A percentile compares a stretch with the other conserved stretches of the same genome.
Conservation (phyloP, 37 sponge, comb jelly and placozoan genomes). For the Cliona cf. orientalis region DNA sequence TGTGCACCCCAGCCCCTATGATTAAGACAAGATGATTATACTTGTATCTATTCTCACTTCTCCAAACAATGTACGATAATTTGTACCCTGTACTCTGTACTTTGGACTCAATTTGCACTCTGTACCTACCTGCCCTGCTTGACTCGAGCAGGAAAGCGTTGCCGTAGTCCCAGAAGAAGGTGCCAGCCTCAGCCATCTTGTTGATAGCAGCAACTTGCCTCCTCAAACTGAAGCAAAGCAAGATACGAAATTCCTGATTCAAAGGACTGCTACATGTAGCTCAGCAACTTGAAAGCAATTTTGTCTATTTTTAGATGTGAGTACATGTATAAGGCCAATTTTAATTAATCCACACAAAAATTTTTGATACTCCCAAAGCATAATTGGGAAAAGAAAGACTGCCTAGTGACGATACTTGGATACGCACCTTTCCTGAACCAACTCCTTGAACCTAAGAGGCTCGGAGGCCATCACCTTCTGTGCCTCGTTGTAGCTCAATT, state of each 20-base stretch:
- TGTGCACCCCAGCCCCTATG: constrained; percentile 78
- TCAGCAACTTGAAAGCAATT: too few species aligned
- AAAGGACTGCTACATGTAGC: too few species aligned
- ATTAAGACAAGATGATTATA: background rate
- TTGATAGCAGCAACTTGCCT: constrained; percentile 94
- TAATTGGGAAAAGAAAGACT: too few species aligned
- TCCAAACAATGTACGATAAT: too few species aligned
- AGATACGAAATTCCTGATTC: background rate
- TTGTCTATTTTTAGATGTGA: too few species aligned
- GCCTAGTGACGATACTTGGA: too few species aligned
- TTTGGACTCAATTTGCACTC: background rate
- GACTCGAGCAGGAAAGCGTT: constrained; percentile 98
- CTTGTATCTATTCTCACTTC: background rate
- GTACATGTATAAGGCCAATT: too few species aligned
- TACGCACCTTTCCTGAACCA: constrained; percentile 97
- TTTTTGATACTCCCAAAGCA: too few species aligned
- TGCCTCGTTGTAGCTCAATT: constrained; percentile 78
- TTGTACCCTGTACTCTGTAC: constrained; percentile 77
- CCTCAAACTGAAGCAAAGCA: constrained; percentile 54
- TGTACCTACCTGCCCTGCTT: constrained; percentile 67
- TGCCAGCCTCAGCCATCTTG: constrained; percentile 76
- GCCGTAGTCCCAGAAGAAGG: constrained; percentile 99
- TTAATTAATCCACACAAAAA: too few species aligned
- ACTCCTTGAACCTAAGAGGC: constrained; percentile 72
- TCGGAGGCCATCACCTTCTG: constrained; percentile 70